Base-by-base conservation (phyloP, 2,888 invertebrate genomes). In the Mesopsocus fuscifrons region DNA sequence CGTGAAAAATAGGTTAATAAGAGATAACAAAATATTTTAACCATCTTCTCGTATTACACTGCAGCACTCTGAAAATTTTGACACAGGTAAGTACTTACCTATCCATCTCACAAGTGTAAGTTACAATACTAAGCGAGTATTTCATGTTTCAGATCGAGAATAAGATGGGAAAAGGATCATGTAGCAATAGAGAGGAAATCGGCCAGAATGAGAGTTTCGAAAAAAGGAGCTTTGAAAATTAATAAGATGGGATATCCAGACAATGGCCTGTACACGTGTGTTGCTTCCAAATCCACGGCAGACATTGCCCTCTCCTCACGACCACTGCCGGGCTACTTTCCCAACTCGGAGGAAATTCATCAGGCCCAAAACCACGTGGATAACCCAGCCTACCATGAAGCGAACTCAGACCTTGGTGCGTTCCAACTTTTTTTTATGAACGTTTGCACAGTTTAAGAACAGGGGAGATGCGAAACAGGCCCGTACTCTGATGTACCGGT, bases 91-190 rank as follows among this genome's bases (percentile, higher is more conserved):
- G n/a, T n/a, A n/a, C n/a, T n/a, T n/a, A n/a, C n/a, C n/a, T n/a
- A n/a, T n/a, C n/a, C n/a, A n/a, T n/a, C n/a, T n/a, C n/a, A n/a
- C n/a, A n/a, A n/a, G n/a, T n/a, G n/a, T n/a, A n/a, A n/a, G n/a
- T n/a, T n/a, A n/a, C n/a, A n/a, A n/a, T n/a, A n/a, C n/a, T n/a
- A n/a, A n/a, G n/a, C n/a, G n/a, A n/a, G n/a, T n/a, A n/a, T n/a
- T n/a, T n/a, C n/a, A n/a, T 34, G 13, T 49, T 48, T 34, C 48
- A 66, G 87, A 48, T 79, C 84, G 1, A 80, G 80, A 59, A 85
- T 89, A 49, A 72, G 77, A 53, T 92, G 92, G 92, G 77, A 77
- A 43, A 91, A 91, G 57, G 85, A 91, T 57, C 78, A 82, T 49
- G 75, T 75, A 42, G 41, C 47, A 2, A 47, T 54, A 51, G 73